phyloP scores from a whole-genome alignment of 30 jellyfish, hydroid and myxozoan species.

The Sanderia malayensis region DNA sequence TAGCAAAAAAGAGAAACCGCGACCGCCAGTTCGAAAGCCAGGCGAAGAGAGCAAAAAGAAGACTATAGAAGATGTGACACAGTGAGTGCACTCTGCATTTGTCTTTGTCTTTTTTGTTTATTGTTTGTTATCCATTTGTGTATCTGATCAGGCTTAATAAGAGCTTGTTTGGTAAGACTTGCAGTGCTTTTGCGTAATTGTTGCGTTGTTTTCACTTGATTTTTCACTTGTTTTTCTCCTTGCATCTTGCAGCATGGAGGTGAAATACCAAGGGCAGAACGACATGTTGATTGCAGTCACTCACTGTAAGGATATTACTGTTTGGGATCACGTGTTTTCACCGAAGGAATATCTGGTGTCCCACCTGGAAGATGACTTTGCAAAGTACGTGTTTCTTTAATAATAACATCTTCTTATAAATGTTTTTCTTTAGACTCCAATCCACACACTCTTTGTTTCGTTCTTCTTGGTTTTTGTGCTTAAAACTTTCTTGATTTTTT shows the following conservation, averaged over 20 bases:
- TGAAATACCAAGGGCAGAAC: conserved; percentile 65
- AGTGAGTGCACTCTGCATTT: conserved; percentile 31
- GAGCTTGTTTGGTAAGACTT: too few species aligned
- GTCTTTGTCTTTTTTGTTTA: too few species aligned
- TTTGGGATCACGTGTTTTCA: conserved; percentile 92
- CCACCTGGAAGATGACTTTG: conserved; percentile 83
- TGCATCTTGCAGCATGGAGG: conserved; percentile 42
- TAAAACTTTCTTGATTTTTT: too few species aligned
- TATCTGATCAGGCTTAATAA: too few species aligned
- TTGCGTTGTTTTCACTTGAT: too few species aligned
- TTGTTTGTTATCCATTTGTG: too few species aligned
- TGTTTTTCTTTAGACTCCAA: too few species aligned
- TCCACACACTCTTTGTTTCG: too few species aligned
- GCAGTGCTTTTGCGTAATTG: too few species aligned
- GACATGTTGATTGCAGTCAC: conserved; percentile 73
- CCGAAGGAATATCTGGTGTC: conserved; percentile 87
- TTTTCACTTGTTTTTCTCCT: too few species aligned
- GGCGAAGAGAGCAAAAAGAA: conserved; percentile 88
- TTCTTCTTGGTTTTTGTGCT: too few species aligned
- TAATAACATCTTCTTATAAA: too few species aligned
- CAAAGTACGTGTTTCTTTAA: conserved; percentile 67
- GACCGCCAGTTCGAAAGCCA: conserved; percentile 84
- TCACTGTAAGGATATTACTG: conserved; percentile 79
- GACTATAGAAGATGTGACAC: conserved; percentile 70
- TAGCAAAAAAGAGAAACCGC: conserved; percentile 82